Evolutionary conservation across 2,888 invertebrate species (phyloP).

Genomic region (Steinernema scapterisci): DNA sequence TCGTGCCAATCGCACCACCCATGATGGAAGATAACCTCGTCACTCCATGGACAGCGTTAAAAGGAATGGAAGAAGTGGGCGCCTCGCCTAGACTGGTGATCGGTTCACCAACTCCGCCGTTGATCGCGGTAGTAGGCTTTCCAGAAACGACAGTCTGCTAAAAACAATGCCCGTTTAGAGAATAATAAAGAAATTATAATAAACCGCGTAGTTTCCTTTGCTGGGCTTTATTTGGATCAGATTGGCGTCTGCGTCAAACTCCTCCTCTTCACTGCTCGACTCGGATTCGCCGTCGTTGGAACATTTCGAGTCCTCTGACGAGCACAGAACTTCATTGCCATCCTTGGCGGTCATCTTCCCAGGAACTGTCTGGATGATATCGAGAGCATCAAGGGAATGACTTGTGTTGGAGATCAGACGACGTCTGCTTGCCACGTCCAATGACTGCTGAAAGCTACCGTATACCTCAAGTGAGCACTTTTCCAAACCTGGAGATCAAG

Average conservation of each 20-base stretch:
- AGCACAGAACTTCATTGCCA: neutral
- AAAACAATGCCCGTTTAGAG: neutral
- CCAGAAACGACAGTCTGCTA: neutral
- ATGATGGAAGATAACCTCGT: slow-evolving; percentile 13
- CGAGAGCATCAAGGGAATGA: slow-evolving; percentile 36
- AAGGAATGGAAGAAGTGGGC: neutral
- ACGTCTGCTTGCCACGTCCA: neutral
- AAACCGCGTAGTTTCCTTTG: neutral
- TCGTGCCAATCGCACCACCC: slow-evolving; percentile 8
- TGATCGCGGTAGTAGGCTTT: neutral
- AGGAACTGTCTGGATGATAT: slow-evolving; percentile 21
- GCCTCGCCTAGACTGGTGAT: neutral
- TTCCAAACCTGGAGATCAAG: slow-evolving; percentile 49
- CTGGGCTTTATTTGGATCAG: neutral
- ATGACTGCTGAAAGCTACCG: neutral
- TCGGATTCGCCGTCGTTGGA: slow-evolving; percentile 22
- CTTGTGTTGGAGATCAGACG: slow-evolving; percentile 35
- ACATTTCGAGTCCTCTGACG: slow-evolving; percentile 15
- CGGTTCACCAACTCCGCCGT: too few species aligned
- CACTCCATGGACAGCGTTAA: neutral
- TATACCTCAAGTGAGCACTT: neutral
- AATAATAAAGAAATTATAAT: too few species aligned
- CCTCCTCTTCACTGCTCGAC: slow-evolving; percentile 8
- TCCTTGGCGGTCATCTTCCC: slow-evolving; percentile 11
- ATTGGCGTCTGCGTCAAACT: neutral